Conservation (phyloP, 2,888 invertebrate species). For the Sphecodes monilicornis region DNA sequence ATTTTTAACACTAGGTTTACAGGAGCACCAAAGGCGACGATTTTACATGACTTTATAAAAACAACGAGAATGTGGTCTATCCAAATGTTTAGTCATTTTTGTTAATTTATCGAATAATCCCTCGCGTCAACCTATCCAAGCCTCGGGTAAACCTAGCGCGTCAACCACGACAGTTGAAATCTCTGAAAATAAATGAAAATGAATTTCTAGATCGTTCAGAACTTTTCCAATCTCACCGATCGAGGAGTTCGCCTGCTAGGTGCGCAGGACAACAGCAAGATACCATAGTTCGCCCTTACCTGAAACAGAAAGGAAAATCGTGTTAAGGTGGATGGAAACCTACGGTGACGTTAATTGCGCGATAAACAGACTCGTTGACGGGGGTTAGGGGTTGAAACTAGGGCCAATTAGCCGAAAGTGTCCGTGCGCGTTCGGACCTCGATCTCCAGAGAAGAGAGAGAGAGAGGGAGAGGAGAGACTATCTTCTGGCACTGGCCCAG, state of each 20-base stretch:
- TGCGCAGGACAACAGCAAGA: not conserved
- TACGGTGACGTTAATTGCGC: not conserved
- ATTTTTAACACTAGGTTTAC: too few relatives aligned
- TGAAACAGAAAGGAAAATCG: not conserved
- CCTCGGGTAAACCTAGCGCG: too few relatives aligned
- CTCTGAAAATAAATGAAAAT: not conserved
- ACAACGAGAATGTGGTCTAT: too few relatives aligned
- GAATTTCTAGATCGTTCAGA: not conserved
- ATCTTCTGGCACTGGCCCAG: not conserved
- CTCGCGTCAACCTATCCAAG: too few relatives aligned
- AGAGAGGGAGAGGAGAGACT: not conserved
- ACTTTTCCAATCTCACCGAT: not conserved
- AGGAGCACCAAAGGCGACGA: too few relatives aligned
- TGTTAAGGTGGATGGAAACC: not conserved
- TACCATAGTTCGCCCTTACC: slow-evolving; percentile 9
- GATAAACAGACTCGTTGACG: slow-evolving; percentile 2
- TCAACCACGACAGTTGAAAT: not conserved
- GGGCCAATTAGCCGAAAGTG: slow-evolving; percentile 45
- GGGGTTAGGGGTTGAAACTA: slow-evolving; percentile 11
- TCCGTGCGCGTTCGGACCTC: slow-evolving; percentile 31
- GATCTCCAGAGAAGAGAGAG: slow-evolving; percentile 7
- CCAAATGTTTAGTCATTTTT: too few relatives aligned
- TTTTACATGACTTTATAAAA: too few relatives aligned
- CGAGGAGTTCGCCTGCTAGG: not conserved
- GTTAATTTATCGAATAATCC: too few relatives aligned